Conservation (phyloP, 2,888 invertebrate species). For the Ditylenchus weischeri region DNA sequence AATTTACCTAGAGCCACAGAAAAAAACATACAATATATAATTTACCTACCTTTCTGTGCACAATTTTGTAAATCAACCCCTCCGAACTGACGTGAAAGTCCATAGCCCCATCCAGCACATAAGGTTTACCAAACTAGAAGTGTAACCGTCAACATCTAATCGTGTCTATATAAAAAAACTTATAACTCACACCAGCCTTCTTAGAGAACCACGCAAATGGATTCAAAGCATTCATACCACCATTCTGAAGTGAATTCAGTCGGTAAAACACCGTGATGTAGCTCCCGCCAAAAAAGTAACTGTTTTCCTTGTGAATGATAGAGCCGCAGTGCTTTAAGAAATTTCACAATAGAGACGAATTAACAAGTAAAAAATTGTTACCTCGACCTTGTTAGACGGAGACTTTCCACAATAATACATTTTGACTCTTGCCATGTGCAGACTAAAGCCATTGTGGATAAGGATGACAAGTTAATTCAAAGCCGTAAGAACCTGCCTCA, state of each 20-base stretch:
- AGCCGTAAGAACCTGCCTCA: background rate
- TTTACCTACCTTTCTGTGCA: conserved; percentile 42
- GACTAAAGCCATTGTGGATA: conserved; percentile 21
- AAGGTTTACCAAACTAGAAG: too few relatives aligned
- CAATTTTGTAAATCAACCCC: conserved; percentile 44
- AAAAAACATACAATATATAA: conserved; percentile 10
- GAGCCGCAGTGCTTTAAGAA: conserved; percentile 11
- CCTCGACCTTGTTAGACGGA: conserved; percentile 52
- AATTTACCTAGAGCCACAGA: too few relatives aligned
- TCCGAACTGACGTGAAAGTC: conserved; percentile 42
- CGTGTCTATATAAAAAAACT: too few relatives aligned
- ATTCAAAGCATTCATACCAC: background rate
- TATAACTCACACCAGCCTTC: too few relatives aligned
- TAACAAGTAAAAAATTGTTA: conserved; percentile 18
- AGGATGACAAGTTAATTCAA: too few relatives aligned
- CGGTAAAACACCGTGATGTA: conserved; percentile 8
- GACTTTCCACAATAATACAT: conserved; percentile 51
- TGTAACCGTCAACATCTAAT: too few relatives aligned
- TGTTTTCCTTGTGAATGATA: conserved; percentile 7
- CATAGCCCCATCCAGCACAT: conserved; percentile 21
- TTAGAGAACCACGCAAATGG: background rate
- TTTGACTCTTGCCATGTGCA: conserved; percentile 48
- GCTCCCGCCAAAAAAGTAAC: background rate
- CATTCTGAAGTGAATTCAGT: background rate
- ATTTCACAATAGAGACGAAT: too few relatives aligned